phyloP scores from a whole-genome alignment of 2,797 vertebrate genomes.

The Sylvia borin region DNA sequence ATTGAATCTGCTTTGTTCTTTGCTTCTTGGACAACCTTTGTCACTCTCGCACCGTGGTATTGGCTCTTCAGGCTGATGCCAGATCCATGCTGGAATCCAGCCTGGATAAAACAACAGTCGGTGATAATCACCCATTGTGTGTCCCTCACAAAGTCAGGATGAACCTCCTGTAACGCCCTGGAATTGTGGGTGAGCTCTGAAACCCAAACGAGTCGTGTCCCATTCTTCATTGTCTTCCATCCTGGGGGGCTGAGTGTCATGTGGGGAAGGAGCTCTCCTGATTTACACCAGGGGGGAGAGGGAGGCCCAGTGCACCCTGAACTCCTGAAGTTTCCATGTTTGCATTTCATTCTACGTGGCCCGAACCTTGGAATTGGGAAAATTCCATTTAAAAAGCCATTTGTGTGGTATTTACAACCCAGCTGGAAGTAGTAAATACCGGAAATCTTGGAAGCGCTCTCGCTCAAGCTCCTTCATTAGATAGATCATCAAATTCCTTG shows the following conservation, averaged over 20 bases:
- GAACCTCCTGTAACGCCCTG: not conserved
- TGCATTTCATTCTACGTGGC: not conserved
- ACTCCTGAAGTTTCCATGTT: not conserved
- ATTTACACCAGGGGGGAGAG: not conserved
- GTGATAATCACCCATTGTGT: slow-evolving; percentile 39
- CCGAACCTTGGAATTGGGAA: not conserved
- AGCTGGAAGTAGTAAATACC: slow-evolving; percentile 67
- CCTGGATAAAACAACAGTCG: not conserved
- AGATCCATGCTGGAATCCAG: not conserved
- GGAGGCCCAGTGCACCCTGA: not conserved
- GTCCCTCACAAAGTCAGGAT: not conserved
- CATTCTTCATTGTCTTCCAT: not conserved
- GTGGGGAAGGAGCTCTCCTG: not conserved
- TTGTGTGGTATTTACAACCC: slow-evolving; percentile 57
- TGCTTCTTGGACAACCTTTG: not conserved
- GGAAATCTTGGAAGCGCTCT: slow-evolving; percentile 51
- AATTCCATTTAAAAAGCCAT: slow-evolving; percentile 58
- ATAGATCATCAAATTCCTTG: slow-evolving; percentile 63
- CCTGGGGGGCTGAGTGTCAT: not conserved
- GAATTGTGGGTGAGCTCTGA: not conserved
- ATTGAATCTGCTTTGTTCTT: not conserved
- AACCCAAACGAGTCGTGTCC: not conserved
- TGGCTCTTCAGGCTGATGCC: not conserved
- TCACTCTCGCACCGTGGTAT: not conserved
- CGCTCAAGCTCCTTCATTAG: slow-evolving; percentile 30